A percentile compares a stretch with the other conserved stretches of the same genome.
phyloP scores from a whole-genome alignment of 2,797 vertebrate species.

The Eulemur coronatus region DNA sequence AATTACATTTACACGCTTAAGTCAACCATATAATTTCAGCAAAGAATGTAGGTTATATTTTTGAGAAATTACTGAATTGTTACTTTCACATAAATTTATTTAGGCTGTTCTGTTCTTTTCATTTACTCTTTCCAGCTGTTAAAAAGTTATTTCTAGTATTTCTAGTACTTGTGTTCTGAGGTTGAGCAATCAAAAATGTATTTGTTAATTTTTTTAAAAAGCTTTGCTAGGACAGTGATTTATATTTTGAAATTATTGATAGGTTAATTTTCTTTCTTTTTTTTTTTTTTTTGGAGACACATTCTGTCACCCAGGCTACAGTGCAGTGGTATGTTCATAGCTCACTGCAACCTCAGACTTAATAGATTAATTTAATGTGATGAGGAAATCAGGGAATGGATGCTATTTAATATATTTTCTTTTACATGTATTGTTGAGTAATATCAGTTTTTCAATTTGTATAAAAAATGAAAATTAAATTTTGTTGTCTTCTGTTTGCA shows the following conservation, averaged over 20 bases:
- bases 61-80: slow-evolving; percentile 4
- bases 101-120: not conserved
- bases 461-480: not conserved
- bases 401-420: not conserved
- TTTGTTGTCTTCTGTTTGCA: not conserved
- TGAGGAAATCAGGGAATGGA: not conserved
- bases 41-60: not conserved
- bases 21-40: not conserved
- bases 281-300: too few relatives aligned
- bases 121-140: not conserved
- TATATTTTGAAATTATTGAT: not conserved
- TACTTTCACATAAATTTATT: not conserved
- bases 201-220: not conserved
- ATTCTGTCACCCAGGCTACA: too few relatives aligned
- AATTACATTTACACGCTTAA: not conserved
- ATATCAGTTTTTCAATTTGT: not conserved
- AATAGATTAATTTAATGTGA: not conserved
- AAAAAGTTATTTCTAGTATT: slow-evolving; percentile 5
- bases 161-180: not conserved
- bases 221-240: not conserved
- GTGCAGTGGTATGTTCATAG: too few relatives aligned
- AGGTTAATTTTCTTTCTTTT: too few relatives aligned
- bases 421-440: not conserved
- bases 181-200: not conserved
- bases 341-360: too few relatives aligned